A percentile compares a stretch with the other conserved stretches of the same genome.
phyloP scores from a whole-genome alignment of 2,797 vertebrate species.

The Acomys russatus region DNA sequence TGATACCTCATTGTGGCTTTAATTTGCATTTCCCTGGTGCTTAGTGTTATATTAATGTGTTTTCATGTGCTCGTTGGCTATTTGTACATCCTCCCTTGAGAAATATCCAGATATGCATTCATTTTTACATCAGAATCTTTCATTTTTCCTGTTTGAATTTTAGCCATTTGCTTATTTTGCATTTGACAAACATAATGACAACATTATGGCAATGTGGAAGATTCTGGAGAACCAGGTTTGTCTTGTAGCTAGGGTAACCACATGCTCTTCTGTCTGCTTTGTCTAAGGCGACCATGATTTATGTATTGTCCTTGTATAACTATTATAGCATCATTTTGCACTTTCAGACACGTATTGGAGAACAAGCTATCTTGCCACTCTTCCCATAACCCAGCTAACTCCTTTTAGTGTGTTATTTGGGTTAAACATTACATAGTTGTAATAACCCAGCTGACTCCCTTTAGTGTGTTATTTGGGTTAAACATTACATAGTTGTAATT shows the following conservation, averaged over 20 bases:
- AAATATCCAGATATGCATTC: neutral
- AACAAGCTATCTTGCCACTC: conserved; percentile 52
- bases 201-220: neutral
- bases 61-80: neutral
- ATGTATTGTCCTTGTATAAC: conserved; percentile 6
- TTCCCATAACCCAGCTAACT: conserved; percentile 54
- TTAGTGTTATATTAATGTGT: neutral
- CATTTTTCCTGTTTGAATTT: neutral
- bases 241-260: conserved; percentile 12
- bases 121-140: neutral
- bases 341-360: conserved; percentile 45
- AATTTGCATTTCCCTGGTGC: neutral
- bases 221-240: conserved; percentile 65
- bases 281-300: neutral
- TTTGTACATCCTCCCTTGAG: neutral
- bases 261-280: neutral
- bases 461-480: conserved; percentile 63
- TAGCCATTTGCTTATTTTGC: conserved; percentile 55
- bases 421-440: conserved; percentile 56
- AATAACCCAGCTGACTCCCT: conserved; percentile 37
- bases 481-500: conserved; percentile 58
- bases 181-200: conserved; percentile 17
- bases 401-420: conserved; percentile 59
- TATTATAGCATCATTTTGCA: conserved; percentile 52
- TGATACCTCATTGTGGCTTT: neutral